These are phyloP conservation scores for Halcyon chelicuti DNA, from an alignment of 2,797 vertebrate genomes.

Conservation along the genomic window DNA sequence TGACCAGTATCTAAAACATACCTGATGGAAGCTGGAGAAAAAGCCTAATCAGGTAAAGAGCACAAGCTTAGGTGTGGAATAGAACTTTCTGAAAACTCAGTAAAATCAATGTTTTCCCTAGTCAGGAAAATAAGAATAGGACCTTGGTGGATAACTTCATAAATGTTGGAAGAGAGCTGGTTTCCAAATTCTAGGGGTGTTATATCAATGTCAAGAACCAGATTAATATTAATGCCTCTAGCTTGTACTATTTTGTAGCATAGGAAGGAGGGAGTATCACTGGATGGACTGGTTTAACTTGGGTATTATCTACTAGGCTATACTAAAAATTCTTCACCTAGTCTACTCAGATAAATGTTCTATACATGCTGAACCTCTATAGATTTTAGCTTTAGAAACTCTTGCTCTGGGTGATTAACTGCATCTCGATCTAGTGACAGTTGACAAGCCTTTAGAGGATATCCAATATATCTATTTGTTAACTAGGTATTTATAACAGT, in stretches of 20 bases:
- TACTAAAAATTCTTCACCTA: background rate
- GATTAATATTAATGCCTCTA: slow-evolving; percentile 10
- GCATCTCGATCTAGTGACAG: background rate
- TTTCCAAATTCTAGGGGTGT: background rate
- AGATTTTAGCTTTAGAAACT: background rate
- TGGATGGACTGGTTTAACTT: background rate
- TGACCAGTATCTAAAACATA: background rate
- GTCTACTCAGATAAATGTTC: background rate
- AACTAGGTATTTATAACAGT: background rate
- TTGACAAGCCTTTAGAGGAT: background rate
- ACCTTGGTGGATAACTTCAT: background rate
- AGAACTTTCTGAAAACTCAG: background rate
- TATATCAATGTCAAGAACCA: background rate
- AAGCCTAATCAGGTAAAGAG: background rate
- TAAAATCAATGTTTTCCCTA: background rate
- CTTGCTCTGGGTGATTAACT: background rate
- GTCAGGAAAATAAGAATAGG: background rate
- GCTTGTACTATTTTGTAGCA: background rate
- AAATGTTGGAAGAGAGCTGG: background rate
- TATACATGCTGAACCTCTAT: background rate
- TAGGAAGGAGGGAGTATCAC: background rate
- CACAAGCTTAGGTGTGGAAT: background rate
- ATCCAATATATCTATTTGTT: background rate
- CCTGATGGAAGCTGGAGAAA: background rate
- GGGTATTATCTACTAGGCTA: background rate